Conservation (phyloP, 2,797 vertebrate genomes). For the Xiphophorus birchmanni region DNA sequence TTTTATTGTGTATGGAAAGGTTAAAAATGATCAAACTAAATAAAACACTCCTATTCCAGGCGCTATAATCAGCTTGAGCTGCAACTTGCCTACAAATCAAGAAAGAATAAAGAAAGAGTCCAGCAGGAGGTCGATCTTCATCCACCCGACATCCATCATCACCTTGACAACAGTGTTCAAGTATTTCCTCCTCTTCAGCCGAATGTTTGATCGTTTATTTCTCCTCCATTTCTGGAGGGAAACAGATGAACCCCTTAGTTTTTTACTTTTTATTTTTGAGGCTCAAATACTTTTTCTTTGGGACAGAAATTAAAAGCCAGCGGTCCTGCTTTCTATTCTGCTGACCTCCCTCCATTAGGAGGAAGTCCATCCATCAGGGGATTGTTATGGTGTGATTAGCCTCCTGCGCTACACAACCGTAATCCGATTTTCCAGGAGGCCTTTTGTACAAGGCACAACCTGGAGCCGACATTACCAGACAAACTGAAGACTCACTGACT, state of each 20-base stretch:
- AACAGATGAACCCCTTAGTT: slow-evolving; percentile 8
- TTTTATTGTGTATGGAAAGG: background rate
- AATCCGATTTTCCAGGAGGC: slow-evolving; percentile 44
- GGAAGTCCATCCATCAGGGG: slow-evolving; percentile 57
- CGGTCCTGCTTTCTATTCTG: slow-evolving; percentile 46
- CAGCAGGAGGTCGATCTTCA: background rate
- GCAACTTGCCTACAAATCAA: background rate
- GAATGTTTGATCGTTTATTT: slow-evolving; percentile 10
- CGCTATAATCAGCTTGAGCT: background rate
- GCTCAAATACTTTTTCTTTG: slow-evolving; percentile 35
- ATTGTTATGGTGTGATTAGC: slow-evolving; percentile 53
- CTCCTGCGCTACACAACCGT: slow-evolving; percentile 38
- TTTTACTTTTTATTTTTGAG: background rate
- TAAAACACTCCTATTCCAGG: background rate
- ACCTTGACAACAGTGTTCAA: background rate
- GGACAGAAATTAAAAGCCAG: slow-evolving; percentile 48
- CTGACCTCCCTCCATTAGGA: slow-evolving; percentile 17
- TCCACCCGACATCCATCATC: background rate
- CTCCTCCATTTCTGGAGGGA: slow-evolving; percentile 16
- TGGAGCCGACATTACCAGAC: background rate
- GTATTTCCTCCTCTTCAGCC: slow-evolving; percentile 11
- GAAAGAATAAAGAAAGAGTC: background rate
- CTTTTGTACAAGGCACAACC: slow-evolving; percentile 28
- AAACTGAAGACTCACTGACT: slow-evolving; percentile 14
- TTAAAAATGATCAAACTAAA: background rate